Evolutionary conservation across 2,888 invertebrate genomes (phyloP), one percentile per base, ranked within the genome.

Genomic region (Dromius quadrimaculatus): DNA sequence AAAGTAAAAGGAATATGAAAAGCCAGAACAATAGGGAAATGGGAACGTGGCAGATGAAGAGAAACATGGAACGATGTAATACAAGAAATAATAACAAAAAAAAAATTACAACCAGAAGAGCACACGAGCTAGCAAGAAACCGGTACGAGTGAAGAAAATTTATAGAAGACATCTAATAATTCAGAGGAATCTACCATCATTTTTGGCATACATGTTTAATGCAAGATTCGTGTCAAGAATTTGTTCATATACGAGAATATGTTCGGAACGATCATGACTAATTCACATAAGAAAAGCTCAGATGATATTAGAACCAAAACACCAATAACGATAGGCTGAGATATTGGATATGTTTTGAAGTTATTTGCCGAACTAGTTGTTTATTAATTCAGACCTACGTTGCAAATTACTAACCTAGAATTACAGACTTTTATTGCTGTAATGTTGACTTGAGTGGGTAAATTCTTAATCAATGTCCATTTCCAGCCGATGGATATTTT

Each of bases 391-490:
- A 59, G 9, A 9, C 5, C n/a, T 8, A 54, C 0, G 28, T 1
- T 6, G 17, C 3, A 59, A 59, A 59, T 59, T 59, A 59, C 38
- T 34, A 20, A 36, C 4, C 36, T 19, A 4, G 13, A 43, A 15
- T 11, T 4, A 43, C 8, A 5, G 19, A 36, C 20, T 59, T 19
- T 4, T 17, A 8, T 28, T 28, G 28, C 28, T 28, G 47, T 47
- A 22, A 47, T 47, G 47, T 23, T 47, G 5, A 20, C 22, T 22
- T 47, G 47, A 47, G 9, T 47, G 15, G n/a, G 47, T 59, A 59
- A 59, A 59, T 59, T 36, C 59, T 59, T 59, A 59, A 59, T 59
- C 59, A 59, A 59, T 59, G 11, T 36, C 36, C 38, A 38, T 32
- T 23, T 57, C 28, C 17, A 17, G 1, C n/a, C 4, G 13, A 36